Conservation (phyloP, 2,888 invertebrate species). For the Watsonalla cultraria region DNA sequence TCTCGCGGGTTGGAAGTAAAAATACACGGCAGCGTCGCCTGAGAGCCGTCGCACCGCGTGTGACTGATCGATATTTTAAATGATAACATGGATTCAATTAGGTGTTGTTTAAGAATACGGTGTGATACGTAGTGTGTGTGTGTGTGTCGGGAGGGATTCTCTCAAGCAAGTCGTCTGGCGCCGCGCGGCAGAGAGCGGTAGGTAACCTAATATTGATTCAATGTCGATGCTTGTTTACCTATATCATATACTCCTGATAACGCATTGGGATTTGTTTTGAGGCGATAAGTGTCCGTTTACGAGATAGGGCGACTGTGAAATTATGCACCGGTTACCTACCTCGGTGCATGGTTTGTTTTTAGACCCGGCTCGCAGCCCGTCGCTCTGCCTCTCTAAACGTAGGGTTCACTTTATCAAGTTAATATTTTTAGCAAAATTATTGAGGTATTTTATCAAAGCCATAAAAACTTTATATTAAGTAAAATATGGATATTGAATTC, state of each 20-base stretch:
- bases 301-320: conserved; percentile 15
- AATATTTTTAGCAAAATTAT: neutral
- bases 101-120: conserved; percentile 62
- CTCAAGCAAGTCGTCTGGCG: conserved; percentile 22
- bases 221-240: conserved; percentile 50
- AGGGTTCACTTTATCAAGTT: neutral
- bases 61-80: conserved; percentile 78
- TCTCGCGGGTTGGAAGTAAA: conserved; percentile 67
- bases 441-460: no score
- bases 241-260: conserved; percentile 44
- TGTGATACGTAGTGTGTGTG: conserved; percentile 50
- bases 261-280: conserved; percentile 61
- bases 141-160: conserved; percentile 30
- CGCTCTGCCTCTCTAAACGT: no score
- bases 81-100: conserved; percentile 77
- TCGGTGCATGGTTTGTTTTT: neutral
- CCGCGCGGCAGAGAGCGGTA: conserved; percentile 39
- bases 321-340: neutral
- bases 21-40: conserved; percentile 71
- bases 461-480: no score
- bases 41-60: conserved; percentile 65
- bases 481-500: no score
- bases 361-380: neutral
- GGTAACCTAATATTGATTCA: conserved; percentile 66
- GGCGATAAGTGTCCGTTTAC: conserved; percentile 44